phyloP scores from a whole-genome alignment of 2,888 invertebrate species.

The Andrena bicolor region DNA sequence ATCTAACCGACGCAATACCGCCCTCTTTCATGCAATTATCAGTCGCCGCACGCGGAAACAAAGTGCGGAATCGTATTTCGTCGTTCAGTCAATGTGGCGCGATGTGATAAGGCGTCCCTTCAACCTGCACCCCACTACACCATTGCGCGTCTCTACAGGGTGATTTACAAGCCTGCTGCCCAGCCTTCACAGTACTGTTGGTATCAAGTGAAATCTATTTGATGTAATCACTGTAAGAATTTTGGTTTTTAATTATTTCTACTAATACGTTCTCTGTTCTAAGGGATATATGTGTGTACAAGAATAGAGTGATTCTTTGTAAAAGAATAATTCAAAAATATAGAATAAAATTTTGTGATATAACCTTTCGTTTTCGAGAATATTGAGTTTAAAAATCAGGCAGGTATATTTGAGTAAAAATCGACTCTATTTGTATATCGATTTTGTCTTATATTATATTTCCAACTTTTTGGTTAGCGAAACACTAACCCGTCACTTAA shows the following conservation, averaged over 20 bases:
- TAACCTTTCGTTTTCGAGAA: too few species aligned
- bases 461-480: too few species aligned
- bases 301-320: too few species aligned
- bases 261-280: background rate
- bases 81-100: slow-evolving; percentile 80
- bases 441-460: too few species aligned
- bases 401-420: too few species aligned
- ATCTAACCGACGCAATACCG: slow-evolving; percentile 64
- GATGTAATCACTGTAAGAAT: background rate
- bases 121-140: slow-evolving; percentile 22
- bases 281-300: too few species aligned
- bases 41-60: slow-evolving; percentile 74
- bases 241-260: background rate
- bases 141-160: slow-evolving; percentile 48
- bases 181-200: background rate
- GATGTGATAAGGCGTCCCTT: slow-evolving; percentile 76
- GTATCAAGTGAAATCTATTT: background rate
- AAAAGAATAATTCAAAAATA: too few species aligned
- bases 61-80: slow-evolving; percentile 81
- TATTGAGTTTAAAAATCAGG: too few species aligned
- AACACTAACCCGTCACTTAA: too few species aligned
- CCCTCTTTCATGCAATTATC: slow-evolving; percentile 76
- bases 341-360: too few species aligned
- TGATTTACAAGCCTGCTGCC: slow-evolving; percentile 39
- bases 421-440: too few species aligned